Evolutionary conservation across 2,888 invertebrate species (phyloP), one percentile per base, ranked within the genome.

Genomic region (Nebria salina): DNA sequence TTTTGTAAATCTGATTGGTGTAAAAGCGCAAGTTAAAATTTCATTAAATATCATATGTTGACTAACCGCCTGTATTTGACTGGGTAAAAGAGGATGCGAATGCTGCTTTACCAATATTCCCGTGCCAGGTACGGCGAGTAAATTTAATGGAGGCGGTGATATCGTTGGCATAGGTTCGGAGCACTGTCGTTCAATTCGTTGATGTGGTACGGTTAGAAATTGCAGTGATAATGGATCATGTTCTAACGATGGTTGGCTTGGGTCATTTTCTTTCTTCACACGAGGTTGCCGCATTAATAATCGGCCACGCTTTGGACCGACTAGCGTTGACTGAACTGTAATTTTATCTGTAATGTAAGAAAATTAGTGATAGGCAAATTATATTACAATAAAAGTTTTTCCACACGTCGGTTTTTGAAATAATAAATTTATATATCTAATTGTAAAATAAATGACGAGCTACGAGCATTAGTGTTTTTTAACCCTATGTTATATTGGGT

Each of bases 231-330:
- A 86, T 84, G 88, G 87, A 74, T 90, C 89, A 75, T 86, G 86
- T 75, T 87, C 87, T 26, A 89, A 89, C 1, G 89, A 87, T 66
- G 88, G 86, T 77, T 90, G 90, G 82, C 88, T 87, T 4, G 89
- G 88, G 84, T 93, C 93, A 83, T 90, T 90, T 84, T 93, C 93
- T 76, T 92, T 91, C 86, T 94, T 94, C 80, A 94, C 91, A 72
- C 93, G 89, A 20, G 92, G 92, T 85, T 94, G 94, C 66, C 94
- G 90, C 87, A 93, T 93, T 72, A 94, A 88, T 82, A 93, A 90
- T 66, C 94, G 91, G 83, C 92, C 92, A 81, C 93, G 89, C 87
- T 93, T 93, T 13, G 91, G 90, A 72, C 92, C 92, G 89, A 92
- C 90, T 75, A 85, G 83, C 64, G 54, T 66, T 75, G 75, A 26